Base-by-base conservation (phyloP, 2,797 vertebrate species). In the Sarcophilus harrisii region DNA sequence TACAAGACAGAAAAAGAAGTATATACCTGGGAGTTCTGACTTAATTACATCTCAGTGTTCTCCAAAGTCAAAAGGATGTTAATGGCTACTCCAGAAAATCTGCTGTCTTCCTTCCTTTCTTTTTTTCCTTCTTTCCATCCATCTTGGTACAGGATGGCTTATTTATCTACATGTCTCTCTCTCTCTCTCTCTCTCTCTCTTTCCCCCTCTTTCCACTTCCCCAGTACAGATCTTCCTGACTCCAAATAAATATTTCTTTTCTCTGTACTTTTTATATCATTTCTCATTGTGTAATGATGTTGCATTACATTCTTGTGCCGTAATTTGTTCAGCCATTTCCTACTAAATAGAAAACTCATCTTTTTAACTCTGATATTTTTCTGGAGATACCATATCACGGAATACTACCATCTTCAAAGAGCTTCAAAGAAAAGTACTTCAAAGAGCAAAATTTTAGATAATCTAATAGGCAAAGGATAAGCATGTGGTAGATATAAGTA, bases 1-100 rank as follows among this genome's bases (percentile, higher is more conserved):
- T 91, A 38, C 0, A 90, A 95, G 52, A 30, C 92, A 95, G 93
- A 73, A 91, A 12, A 38, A 59, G 59, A 92, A 91, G 3, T 38
- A 10, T 81, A 38, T 81, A 73, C 62, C 8, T 81, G n/a, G 2
- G 38, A 45, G 21, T 81, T 45, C 57, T 57, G 57, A 57, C 57
- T 45, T 38, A 81, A 81, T 81, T 45, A 24, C 6, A 27, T 81
- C n/a, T 45, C 38, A 81, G 8, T 81, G 73, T 81, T 81, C 73
- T 81, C 3, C 38, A 45, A 45, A n/a, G n/a, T 21, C n/a, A 81
- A 81, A 81, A 81, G 21, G 18, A 81, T 81, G n/a, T 81, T n/a
- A 21, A 45, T 45, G n/a, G n/a, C 73, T 81, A 10, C 38, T 81
- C 21, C 73, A 81, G 38, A 81, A 81, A 81, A 45, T 81, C 73